phyloP scores from a whole-genome alignment of 2,113 vertebrate species.

The Prionailurus viverrinus region DNA sequence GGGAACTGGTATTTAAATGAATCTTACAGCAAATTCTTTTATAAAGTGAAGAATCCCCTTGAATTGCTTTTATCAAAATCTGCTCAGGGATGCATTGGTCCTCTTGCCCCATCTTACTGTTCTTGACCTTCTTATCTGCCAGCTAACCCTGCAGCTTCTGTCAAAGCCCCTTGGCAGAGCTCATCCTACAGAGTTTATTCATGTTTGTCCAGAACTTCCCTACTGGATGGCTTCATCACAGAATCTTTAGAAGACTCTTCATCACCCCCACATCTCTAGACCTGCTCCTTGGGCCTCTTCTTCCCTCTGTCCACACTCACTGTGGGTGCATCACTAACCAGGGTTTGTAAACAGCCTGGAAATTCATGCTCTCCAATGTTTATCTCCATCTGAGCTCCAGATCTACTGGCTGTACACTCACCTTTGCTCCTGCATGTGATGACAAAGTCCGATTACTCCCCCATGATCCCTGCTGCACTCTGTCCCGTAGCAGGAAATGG shows the following conservation, averaged over 20 bases:
- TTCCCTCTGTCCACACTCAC: neutral
- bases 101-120: neutral
- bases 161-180: neutral
- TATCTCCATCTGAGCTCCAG: neutral
- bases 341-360: neutral
- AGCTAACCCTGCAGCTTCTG: neutral
- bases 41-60: neutral
- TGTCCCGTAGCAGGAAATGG: neutral
- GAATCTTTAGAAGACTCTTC: neutral
- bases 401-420: neutral
- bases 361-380: neutral
- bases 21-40: neutral
- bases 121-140: neutral
- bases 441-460: neutral
- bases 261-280: neutral
- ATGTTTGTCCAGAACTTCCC: neutral
- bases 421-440: neutral
- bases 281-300: neutral
- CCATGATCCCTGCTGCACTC: fast-evolving
- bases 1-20: neutral
- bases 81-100: no score
- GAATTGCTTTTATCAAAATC: neutral
- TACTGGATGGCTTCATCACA: neutral
- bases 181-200: neutral
- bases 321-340: no score